These are phyloP conservation scores for Fabriciana adippe DNA, from an alignment of 2,888 invertebrate genomes.

Conservation along the genomic window DNA sequence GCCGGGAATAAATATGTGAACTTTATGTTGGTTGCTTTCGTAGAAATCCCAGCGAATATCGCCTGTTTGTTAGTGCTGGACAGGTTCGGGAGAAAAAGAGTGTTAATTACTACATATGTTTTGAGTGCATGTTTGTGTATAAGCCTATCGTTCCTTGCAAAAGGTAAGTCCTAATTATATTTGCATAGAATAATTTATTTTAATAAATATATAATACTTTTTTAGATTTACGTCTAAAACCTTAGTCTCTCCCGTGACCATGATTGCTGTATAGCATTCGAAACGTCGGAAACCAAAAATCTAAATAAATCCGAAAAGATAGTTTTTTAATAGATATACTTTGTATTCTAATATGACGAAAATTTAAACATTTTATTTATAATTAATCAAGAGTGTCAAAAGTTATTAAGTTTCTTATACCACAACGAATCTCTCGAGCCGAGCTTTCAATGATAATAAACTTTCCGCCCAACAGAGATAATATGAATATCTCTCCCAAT, in stretches of 20 bases:
- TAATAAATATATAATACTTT: too few relatives aligned
- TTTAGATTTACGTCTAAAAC: too few relatives aligned
- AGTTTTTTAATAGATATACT: too few relatives aligned
- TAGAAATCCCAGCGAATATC: slow-evolving; percentile 89
- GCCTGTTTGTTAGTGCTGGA: slow-evolving; percentile 84
- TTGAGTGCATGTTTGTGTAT: slow-evolving; percentile 85
- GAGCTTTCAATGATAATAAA: slow-evolving; percentile 30
- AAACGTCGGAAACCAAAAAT: too few relatives aligned
- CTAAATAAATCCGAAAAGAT: too few relatives aligned
- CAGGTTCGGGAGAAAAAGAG: slow-evolving; percentile 84
- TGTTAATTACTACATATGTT: slow-evolving; percentile 84
- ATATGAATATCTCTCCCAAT: slow-evolving; percentile 46
- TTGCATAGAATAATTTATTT: slow-evolving; percentile 1
- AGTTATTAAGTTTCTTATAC: neutral
- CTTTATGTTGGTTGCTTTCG: slow-evolving; percentile 84
- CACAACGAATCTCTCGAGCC: slow-evolving; percentile 17
- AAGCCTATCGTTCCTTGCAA: slow-evolving; percentile 82
- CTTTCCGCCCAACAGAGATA: slow-evolving; percentile 30
- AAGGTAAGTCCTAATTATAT: slow-evolving; percentile 64
- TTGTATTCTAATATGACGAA: neutral
- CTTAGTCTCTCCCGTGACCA: too few relatives aligned
- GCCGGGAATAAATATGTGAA: slow-evolving; percentile 90
- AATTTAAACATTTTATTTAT: neutral
- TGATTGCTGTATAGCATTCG: too few relatives aligned
- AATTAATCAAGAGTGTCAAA: neutral